Evolutionary conservation across 2,797 vertebrate genomes (phyloP), one percentile per base, ranked within the genome.

Genomic region (Aldrovandia affinis): DNA sequence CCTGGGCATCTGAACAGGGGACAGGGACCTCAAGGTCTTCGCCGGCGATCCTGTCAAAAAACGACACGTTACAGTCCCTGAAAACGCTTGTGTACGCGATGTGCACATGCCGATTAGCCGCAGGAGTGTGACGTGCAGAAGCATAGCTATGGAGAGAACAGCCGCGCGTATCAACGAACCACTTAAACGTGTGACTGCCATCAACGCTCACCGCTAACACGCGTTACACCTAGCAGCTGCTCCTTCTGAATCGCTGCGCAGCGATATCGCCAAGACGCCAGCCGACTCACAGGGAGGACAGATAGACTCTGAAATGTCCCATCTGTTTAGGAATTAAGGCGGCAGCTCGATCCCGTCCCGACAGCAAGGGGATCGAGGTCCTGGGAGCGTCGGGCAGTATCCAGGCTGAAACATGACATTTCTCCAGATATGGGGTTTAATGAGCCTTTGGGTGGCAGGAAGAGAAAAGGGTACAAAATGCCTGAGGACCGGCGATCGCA

Each of bases 1-100:
- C 93, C 97, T 96, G 89, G 97, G 97, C n/a, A 95, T 94, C 83
- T 97, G 94, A 57, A 96, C 96, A 0, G 98, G 97, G 5, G 98
- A 99, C 85, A 97, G 92, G 0, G 98, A 94, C 84, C 96, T 95
- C 81, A 96, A 93, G 86, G 95, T 97, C 95, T 97, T 98, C 90
- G 96, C 96, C 84, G 97, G 97, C 84, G 97, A 99, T 83, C 96
- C 98, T 98, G 95, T 90, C 82, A 94, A 86, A 90, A 84, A 89
- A 70, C 12, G 47, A 50, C 55, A 20, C 18, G 55, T 57, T 20
- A 57, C 12, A 57, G 20, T 20, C 70, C 22, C 22, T 9, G 7
- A n/a, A 25, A 70, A 70, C 15, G 6, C 12, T 14, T 20, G 12
- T 30, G 22, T 10, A 39, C 7, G 2, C 20, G 39, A 75, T 2